Base-by-base conservation (phyloP, 2,888 invertebrate genomes). In the Xestia c-nigrum region DNA sequence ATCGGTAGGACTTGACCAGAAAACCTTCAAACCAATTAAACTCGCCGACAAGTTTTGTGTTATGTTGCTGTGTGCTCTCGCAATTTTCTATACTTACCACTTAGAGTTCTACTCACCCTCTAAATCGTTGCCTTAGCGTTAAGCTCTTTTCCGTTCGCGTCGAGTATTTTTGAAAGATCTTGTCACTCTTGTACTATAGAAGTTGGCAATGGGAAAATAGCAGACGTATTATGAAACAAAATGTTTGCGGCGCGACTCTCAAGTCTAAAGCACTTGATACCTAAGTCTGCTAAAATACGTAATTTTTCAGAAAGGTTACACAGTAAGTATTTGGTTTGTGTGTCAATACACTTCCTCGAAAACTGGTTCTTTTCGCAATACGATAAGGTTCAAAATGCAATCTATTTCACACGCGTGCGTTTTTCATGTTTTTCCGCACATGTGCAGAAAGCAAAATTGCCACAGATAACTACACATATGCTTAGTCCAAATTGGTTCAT, bases 131-230 rank as follows among this genome's bases (percentile, higher is more conserved):
- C 78, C 16, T 57, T 21, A 46, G 43, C 69, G 21, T 55, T 64
- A 80, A 76, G 72, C 70, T 82, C 52, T 71, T 71, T 80, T 75
- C 82, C 63, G 69, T 65, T 73, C 7, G 40, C 40, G 57, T 78
- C 64, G 80, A 75, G 68, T 83, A 84, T 80, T 84, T 86, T 83
- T 76, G 59, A 65, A 86, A 86, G 80, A 85, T 70, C 64, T 76
- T 84, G 74, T 84, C 80, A 78, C 74, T 74, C 71, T 76, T 77
- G 72, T 84, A 61, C 31, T 79, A 70, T 63, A 65, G 47, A 74
- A 72, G 52, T 69, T 76, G 46, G 78, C 65, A 43, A 69, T 72
- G 78, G 50, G 57, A 57, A 63, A 66, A 82, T 66, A 50, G 40
- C 59, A n/a, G 70, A n/a, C 46, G 31, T 75, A 84, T 72, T 79